A percentile compares a stretch with the other conserved stretches of the same genome.
Conservation (phyloP, 2,888 invertebrate species). For the Oxyteleia sp. region DNA sequence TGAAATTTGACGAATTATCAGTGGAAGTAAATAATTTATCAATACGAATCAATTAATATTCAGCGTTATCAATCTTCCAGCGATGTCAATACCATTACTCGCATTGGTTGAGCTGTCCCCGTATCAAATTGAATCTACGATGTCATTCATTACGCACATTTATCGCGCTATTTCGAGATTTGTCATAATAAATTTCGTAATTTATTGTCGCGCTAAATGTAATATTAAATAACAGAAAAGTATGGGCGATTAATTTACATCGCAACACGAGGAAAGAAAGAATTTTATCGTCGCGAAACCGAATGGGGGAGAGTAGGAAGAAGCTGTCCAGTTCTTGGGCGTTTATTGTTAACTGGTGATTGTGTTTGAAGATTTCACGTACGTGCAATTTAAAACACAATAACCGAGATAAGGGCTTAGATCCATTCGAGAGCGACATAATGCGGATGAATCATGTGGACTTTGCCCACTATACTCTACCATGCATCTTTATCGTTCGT, state of each 20-base stretch:
- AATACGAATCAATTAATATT: no score
- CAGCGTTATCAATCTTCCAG: no score
- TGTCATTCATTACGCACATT: no score
- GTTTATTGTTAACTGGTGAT: slow-evolving; percentile 21
- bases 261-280: neutral
- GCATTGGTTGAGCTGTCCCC: no score
- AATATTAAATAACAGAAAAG: slow-evolving; percentile 12
- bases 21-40: no score
- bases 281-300: neutral
- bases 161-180: no score
- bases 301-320: neutral
- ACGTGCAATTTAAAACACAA: slow-evolving; percentile 26
- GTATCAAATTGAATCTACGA: no score
- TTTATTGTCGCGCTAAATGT: slow-evolving; percentile 27
- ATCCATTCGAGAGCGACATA: slow-evolving; percentile 52
- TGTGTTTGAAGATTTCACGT: slow-evolving; percentile 19
- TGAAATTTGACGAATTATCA: no score
- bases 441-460: slow-evolving; percentile 69
- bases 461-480: slow-evolving; percentile 64
- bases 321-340: slow-evolving; percentile 21
- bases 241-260: slow-evolving; percentile 18
- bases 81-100: no score
- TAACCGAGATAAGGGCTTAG: slow-evolving; percentile 56
- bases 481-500: slow-evolving; percentile 70
- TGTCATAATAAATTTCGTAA: no score